Conservation (phyloP, 1,140 invertebrate genomes). For the Trypoxylus dichotomus region DNA sequence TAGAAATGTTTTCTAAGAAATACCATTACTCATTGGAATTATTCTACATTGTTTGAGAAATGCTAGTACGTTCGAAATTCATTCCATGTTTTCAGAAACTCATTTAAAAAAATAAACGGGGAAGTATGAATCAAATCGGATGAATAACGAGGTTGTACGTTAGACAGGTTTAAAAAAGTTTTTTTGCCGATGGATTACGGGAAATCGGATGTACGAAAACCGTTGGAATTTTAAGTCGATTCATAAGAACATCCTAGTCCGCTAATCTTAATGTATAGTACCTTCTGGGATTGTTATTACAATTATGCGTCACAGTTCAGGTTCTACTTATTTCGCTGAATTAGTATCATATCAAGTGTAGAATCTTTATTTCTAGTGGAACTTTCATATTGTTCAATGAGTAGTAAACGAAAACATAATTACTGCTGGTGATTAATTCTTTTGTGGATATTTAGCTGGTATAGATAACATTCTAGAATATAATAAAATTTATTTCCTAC, state of each 20-base stretch:
- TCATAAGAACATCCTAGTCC: neutral
- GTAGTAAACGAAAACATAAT: no score
- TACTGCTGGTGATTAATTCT: no score
- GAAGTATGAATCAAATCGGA: neutral
- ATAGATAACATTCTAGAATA: no score
- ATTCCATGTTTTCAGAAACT: neutral
- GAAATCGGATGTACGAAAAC: neutral
- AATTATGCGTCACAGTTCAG: no score
- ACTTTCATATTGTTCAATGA: no score
- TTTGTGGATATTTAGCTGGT: no score
- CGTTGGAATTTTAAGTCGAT: neutral
- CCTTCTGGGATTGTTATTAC: neutral
- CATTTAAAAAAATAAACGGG: neutral
- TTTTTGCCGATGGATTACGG: neutral
- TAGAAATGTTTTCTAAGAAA: neutral
- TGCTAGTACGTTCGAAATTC: neutral
- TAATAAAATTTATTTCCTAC: no score
- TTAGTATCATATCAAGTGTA: no score
- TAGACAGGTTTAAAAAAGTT: neutral
- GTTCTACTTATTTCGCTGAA: no score
- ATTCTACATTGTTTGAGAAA: neutral
- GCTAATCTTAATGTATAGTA: neutral
- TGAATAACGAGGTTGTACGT: neutral
- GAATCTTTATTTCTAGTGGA: no score
- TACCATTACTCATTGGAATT: conserved; percentile 5